These are phyloP conservation scores for Lepidonotus clava DNA, from an alignment of 2,888 invertebrate genomes.

Conservation along the genomic window DNA sequence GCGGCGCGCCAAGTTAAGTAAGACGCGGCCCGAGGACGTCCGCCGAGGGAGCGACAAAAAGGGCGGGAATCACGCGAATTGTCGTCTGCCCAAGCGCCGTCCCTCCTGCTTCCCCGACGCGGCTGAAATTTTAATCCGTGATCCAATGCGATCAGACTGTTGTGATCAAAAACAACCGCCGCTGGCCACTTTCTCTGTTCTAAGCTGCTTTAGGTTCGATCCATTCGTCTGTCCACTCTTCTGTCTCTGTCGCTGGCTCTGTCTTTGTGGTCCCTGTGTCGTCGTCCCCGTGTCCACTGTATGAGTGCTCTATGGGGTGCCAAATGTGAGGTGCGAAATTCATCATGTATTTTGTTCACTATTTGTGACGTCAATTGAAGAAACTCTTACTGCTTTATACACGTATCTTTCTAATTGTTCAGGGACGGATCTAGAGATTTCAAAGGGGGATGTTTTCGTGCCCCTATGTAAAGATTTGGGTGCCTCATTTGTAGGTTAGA, in stretches of 20 bases:
- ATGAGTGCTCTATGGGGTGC: neutral
- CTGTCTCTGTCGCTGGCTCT: neutral
- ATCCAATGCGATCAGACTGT: neutral
- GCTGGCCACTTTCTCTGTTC: constrained; percentile 16
- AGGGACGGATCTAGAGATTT: no score
- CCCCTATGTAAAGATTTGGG: no score
- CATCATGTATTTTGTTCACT: no score
- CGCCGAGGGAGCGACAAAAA: neutral
- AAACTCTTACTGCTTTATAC: no score
- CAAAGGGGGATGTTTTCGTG: no score
- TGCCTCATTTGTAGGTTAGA: no score
- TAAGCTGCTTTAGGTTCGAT: neutral
- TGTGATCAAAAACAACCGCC: constrained; percentile 39
- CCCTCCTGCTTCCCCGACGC: neutral
- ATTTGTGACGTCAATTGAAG: no score
- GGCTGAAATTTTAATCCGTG: neutral
- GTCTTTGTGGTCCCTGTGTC: neutral
- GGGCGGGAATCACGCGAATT: neutral
- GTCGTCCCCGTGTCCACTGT: neutral
- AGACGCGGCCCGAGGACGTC: neutral
- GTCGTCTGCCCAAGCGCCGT: constrained; percentile 18
- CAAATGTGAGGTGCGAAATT: no score
- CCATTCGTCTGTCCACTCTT: neutral
- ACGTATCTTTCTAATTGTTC: no score
- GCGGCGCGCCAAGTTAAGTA: neutral